A percentile compares a stretch with the other conserved stretches of the same genome.
Evolutionary conservation across 2,888 invertebrate genomes (phyloP).

Genomic region (Drosophila dives): DNA sequence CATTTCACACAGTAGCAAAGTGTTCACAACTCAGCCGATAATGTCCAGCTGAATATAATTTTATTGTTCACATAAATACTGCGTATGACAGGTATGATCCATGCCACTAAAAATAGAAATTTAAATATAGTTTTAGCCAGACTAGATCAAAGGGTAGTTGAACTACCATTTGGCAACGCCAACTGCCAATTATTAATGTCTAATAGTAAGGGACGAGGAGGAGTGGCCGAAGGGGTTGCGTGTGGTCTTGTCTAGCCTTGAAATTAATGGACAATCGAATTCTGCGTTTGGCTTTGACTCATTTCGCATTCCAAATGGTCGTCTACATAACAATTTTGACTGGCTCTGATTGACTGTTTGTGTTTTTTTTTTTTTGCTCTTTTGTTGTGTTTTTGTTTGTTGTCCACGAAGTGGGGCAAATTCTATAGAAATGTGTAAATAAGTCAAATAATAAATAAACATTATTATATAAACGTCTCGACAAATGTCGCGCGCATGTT

Average conservation of each 20-base stretch:
- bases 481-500: conserved; percentile 46
- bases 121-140: conserved; percentile 7
- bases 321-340: conserved; percentile 35
- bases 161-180: conserved; percentile 42
- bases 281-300: conserved; percentile 59
- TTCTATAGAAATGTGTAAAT: conserved; percentile 69
- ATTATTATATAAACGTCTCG: conserved; percentile 74
- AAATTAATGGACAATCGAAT: conserved; percentile 47
- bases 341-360: conserved; percentile 53
- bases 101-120: conserved; percentile 29
- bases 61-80: conserved; percentile 46
- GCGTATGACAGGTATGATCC: conserved; percentile 48
- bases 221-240: conserved; percentile 8
- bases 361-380: not conserved
- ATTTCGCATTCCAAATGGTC: conserved; percentile 68
- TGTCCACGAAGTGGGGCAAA: conserved; percentile 76
- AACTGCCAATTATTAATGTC: conserved; percentile 38
- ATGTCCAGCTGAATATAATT: conserved; percentile 55
- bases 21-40: conserved; percentile 42
- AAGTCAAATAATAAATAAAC: conserved; percentile 73
- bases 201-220: not conserved
- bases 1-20: not conserved
- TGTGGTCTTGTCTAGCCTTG: conserved; percentile 45
- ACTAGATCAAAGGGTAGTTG: conserved; percentile 43
- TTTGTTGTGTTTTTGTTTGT: conserved; percentile 31